Base-by-base conservation (phyloP, 2,797 vertebrate genomes). In the Geotrypetes seraphini region DNA sequence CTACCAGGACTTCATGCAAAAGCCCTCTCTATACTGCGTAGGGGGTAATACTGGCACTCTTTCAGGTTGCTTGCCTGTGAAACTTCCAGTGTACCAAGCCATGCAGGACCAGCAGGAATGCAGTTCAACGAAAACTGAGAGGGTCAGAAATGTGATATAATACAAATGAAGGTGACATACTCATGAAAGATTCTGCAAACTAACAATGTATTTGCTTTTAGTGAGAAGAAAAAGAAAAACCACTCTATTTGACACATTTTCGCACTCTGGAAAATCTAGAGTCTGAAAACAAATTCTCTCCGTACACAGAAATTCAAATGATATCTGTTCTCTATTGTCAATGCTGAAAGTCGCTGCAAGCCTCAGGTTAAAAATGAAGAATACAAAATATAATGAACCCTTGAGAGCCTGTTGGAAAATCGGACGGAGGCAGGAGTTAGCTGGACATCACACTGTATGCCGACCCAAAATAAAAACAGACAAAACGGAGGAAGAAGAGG, bases 241-340 rank as follows among this genome's bases (percentile, higher is more conserved):
- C 31, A 46, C 39, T 41, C 25, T 61, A 39, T 55, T 60, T 54
- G n/a, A 42, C 50, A 44, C 51, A 39, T 55, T 53, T 55, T 26
- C 26, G 10, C 51, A 56, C 46, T 44, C 47, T 54, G 28, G 46
- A 61, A n/a, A 31, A 50, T 50, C n/a, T 60, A 53, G 34, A 33
- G 28, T 57, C 42, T 69, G n/a, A n/a, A 51, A 61, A 12, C 31
- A 54, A 60, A 75, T 50, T 69, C 20, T 37, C 19, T 22, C 47
- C 49, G 65, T 91, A 92, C 91, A 96, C 90, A 94, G 89, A 96
- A 92, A 96, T 93, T 94, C 84, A 60, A n/a, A 92, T 91, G 90
- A 96, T 70, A 78, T 96, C 81, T 96, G 92, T 84, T 78, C 75
- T 87, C 83, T 68, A 73, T 92, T 87, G 86, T 60, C 87, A 86